These are phyloP conservation scores for Nudaria mundana DNA, from an alignment of 2,888 invertebrate species.

Conservation along the genomic window DNA sequence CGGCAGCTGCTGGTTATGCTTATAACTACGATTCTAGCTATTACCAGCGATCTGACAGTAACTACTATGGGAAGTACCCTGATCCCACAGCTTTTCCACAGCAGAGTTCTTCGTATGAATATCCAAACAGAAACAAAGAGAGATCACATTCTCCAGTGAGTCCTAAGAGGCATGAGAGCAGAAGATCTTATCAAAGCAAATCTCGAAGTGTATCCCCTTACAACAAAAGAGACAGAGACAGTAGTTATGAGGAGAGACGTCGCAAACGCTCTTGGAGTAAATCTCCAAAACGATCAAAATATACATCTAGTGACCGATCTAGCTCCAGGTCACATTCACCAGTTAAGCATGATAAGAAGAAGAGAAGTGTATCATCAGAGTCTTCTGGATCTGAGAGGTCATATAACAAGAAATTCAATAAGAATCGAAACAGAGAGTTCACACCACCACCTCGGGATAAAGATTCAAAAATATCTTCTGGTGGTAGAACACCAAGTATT, in stretches of 20 bases:
- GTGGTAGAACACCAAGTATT: conserved; percentile 37
- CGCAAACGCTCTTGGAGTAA: conserved; percentile 52
- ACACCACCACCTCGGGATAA: conserved; percentile 49
- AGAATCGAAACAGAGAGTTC: conserved; percentile 32
- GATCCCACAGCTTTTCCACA: conserved; percentile 19
- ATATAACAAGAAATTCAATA: conserved; percentile 42
- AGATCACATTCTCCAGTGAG: conserved; percentile 39
- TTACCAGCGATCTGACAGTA: conserved; percentile 48
- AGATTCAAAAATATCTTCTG: conserved; percentile 35
- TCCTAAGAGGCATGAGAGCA: conserved; percentile 40
- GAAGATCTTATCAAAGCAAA: conserved; percentile 46
- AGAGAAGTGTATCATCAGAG: conserved; percentile 48
- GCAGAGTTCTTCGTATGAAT: conserved; percentile 12
- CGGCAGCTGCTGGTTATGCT: conserved; percentile 41
- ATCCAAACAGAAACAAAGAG: conserved; percentile 25
- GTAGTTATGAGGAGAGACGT: conserved; percentile 49
- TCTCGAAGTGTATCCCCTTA: conserved; percentile 62
- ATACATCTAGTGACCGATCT: conserved; percentile 63
- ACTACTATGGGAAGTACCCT: conserved; percentile 51
- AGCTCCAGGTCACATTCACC: conserved; percentile 53
- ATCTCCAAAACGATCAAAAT: conserved; percentile 50
- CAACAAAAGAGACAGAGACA: conserved; percentile 47
- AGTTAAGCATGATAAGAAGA: conserved; percentile 41
- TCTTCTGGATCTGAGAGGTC: conserved; percentile 58
- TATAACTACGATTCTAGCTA: conserved; percentile 62